Evolutionary conservation across 30 jellyfish, hydroid and myxozoan genomes (phyloP).

Genomic region (Turritopsis rubra): DNA sequence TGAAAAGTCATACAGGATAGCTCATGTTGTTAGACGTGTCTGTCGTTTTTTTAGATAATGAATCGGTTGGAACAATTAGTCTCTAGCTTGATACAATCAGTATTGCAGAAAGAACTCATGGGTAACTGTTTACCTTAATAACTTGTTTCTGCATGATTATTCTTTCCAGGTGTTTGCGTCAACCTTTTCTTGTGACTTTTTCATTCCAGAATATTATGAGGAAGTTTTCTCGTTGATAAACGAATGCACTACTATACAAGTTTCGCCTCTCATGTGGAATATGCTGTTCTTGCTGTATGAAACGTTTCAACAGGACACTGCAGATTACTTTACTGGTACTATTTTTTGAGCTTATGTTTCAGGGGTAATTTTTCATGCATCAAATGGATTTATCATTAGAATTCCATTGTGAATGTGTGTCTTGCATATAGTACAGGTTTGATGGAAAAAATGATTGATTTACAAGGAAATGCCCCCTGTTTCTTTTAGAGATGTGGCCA

Average conservation of each 20-base stretch:
- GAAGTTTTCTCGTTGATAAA: conserved; percentile 77
- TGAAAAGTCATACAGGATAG: not conserved
- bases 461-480: not conserved
- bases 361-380: not conserved
- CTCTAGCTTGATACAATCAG: conserved; percentile 61
- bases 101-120: conserved; percentile 78
- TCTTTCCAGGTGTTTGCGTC: not conserved
- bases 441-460: too few relatives aligned
- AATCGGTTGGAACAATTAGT: conserved; percentile 72
- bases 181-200: not conserved
- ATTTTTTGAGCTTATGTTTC: not conserved
- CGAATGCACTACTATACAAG: conserved; percentile 77
- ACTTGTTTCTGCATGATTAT: not conserved
- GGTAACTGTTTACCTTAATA: conserved; percentile 37
- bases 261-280: conserved; percentile 91
- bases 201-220: conserved; percentile 70
- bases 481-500: conserved; percentile 16
- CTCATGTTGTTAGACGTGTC: not conserved
- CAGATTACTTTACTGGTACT: conserved; percentile 90
- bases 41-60: conserved; percentile 50
- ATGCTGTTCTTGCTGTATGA: conserved; percentile 69
- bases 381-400: not conserved
- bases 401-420: too few relatives aligned
- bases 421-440: too few relatives aligned
- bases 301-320: conserved; percentile 76